These are phyloP conservation scores for Daphoenositta chrysoptera DNA, from an alignment of 2,113 vertebrate species.

Conservation along the genomic window DNA sequence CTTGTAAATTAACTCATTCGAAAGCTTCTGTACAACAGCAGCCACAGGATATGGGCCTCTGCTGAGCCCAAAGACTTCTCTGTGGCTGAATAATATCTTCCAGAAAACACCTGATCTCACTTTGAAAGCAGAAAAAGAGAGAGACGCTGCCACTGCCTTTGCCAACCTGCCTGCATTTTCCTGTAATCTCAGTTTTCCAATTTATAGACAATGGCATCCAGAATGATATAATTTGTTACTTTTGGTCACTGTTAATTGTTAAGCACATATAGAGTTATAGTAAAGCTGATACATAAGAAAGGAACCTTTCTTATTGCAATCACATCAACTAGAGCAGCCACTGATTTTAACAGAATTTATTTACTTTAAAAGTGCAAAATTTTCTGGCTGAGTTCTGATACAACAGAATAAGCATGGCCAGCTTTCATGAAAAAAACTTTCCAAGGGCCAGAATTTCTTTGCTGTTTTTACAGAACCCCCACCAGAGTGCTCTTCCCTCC, in stretches of 20 bases:
- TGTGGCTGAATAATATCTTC: neutral
- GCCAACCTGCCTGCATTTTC: neutral
- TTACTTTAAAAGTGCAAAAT: neutral
- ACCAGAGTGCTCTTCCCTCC: neutral
- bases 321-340: neutral
- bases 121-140: neutral
- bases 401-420: neutral
- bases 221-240: neutral
- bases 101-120: neutral
- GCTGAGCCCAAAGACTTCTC: neutral
- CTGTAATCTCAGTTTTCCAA: neutral
- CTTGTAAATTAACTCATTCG: neutral
- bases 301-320: neutral
- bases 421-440: neutral
- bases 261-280: neutral
- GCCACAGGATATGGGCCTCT: neutral
- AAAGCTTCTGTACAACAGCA: neutral
- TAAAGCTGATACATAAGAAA: neutral
- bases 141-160: neutral
- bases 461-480: neutral
- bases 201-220: neutral
- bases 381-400: neutral
- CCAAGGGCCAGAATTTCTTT: neutral
- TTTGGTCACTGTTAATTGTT: neutral
- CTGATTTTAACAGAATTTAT: neutral